phyloP scores from a whole-genome alignment of 1,140 invertebrate species.

The Drosophila yakuba region DNA sequence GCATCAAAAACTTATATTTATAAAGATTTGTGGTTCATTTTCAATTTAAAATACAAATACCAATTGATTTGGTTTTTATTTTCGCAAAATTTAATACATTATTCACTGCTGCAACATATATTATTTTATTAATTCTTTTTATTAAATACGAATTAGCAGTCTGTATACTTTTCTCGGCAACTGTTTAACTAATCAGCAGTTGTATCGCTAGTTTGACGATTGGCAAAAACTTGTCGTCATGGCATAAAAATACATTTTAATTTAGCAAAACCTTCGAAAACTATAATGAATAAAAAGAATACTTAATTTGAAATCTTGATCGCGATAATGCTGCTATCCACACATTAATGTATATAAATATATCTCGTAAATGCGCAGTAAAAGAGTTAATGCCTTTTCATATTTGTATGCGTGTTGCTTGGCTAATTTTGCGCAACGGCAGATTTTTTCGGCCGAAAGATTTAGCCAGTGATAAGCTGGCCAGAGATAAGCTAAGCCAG shows the following conservation, averaged over 20 bases:
- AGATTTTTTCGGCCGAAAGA: conserved; percentile 48
- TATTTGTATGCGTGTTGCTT: conserved; percentile 31
- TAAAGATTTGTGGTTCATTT: neutral
- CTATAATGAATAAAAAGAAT: conserved; percentile 20
- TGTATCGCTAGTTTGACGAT: conserved; percentile 24
- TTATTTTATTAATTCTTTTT: neutral
- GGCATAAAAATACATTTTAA: conserved; percentile 24
- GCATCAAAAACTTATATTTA: neutral
- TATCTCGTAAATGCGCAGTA: conserved; percentile 55
- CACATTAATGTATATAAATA: conserved; percentile 9
- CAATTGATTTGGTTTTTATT: neutral
- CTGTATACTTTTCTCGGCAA: conserved; percentile 4
- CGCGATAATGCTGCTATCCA: conserved; percentile 26
- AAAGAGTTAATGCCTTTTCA: conserved; percentile 57
- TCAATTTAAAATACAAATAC: neutral
- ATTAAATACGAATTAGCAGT: neutral
- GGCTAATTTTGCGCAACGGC: conserved; percentile 39
- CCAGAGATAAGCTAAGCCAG: conserved; percentile 39
- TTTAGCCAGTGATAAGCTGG: conserved; percentile 37
- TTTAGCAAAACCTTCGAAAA: conserved; percentile 15
- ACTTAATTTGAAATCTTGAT: conserved; percentile 28
- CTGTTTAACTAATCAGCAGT: conserved; percentile 25
- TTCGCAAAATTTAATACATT: neutral
- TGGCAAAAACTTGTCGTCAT: conserved; percentile 30
- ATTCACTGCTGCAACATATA: neutral